phyloP scores from a whole-genome alignment of 1,140 invertebrate genomes.

The Phenacoccus solenopsis region DNA sequence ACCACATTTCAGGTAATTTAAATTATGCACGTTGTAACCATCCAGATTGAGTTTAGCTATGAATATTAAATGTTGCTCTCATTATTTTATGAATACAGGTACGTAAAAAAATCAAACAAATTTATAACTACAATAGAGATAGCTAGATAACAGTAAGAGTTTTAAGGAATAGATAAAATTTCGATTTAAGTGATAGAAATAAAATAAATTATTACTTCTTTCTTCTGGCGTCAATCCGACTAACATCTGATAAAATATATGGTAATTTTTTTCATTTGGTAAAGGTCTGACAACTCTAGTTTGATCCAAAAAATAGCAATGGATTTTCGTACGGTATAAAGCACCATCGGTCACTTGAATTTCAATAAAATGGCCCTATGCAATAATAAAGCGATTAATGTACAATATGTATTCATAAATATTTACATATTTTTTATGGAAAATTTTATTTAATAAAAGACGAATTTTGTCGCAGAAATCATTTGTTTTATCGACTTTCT shows the following conservation, averaged over 20 bases:
- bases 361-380: conserved; percentile 87
- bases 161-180: too few relatives aligned
- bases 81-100: too few relatives aligned
- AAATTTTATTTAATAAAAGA: too few relatives aligned
- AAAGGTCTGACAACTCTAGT: conserved; percentile 76
- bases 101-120: not conserved
- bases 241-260: conserved; percentile 95
- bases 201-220: conserved; percentile 40
- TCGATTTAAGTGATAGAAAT: not conserved
- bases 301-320: conserved; percentile 89
- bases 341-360: conserved; percentile 93
- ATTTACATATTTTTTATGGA: too few relatives aligned
- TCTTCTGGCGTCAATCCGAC: conserved; percentile 78
- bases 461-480: too few relatives aligned
- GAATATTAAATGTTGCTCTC: too few relatives aligned
- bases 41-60: conserved; percentile 64
- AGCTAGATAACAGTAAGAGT: not conserved
- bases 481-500: too few relatives aligned
- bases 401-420: too few relatives aligned
- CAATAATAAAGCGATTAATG: too few relatives aligned
- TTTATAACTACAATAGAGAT: not conserved
- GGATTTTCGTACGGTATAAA: conserved; percentile 87
- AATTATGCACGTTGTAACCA: conserved; percentile 63
- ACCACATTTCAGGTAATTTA: conserved; percentile 64
- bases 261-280: conserved; percentile 84